Conservation (phyloP, 2,113 vertebrate genomes). For the Dasyurus viverrinus region DNA sequence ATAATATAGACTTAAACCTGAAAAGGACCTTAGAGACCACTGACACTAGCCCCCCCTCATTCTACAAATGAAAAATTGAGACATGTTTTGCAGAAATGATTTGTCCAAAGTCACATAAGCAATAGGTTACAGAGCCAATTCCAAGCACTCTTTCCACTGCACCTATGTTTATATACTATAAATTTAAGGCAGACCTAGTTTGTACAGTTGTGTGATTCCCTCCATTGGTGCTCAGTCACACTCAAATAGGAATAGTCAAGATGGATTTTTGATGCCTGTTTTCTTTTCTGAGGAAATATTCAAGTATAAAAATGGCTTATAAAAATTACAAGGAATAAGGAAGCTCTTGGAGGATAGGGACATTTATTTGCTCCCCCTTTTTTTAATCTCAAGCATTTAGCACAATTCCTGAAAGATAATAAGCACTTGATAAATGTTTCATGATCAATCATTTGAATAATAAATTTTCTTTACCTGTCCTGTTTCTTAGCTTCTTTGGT, state of each 20-base stretch:
- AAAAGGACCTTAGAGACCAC: background rate
- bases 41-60: background rate
- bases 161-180: background rate
- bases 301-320: background rate
- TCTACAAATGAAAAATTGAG: background rate
- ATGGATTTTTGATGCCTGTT: background rate
- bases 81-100: background rate
- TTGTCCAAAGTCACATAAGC: background rate
- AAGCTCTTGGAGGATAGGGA: no score
- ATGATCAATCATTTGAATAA: background rate
- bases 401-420: accelerated
- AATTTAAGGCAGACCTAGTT: background rate
- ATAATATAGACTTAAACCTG: background rate
- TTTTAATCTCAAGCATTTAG: background rate
- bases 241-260: background rate
- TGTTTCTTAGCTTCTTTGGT: background rate
- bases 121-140: background rate
- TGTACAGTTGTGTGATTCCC: background rate
- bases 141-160: background rate
- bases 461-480: background rate
- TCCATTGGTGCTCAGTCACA: background rate
- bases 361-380: no score
- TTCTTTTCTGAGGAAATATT: background rate
- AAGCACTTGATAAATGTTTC: background rate
- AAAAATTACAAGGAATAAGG: background rate